Evolutionary conservation across 2,113 vertebrate genomes (phyloP).

Genomic region (Corapipo altera): DNA sequence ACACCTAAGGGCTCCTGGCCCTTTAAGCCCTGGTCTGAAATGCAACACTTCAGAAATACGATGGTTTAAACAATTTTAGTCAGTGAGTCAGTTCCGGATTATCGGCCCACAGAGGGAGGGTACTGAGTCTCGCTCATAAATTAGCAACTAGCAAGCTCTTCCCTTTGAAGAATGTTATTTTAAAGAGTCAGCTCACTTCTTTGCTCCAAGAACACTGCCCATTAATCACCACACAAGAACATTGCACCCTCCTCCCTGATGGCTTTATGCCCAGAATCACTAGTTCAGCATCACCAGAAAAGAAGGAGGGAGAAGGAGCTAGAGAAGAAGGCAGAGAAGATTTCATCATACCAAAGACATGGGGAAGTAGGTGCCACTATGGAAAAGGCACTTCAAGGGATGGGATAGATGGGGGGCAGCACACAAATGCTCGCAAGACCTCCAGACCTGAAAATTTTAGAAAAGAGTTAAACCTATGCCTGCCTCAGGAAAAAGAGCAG

Average conservation of each 20-base stretch:
- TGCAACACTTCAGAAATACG: slow-evolving; percentile 34
- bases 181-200: slow-evolving; percentile 15
- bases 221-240: slow-evolving; percentile 34
- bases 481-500: neutral
- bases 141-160: neutral
- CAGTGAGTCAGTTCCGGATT: slow-evolving; percentile 55
- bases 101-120: slow-evolving; percentile 15
- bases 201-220: neutral
- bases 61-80: slow-evolving; percentile 54
- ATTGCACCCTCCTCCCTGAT: neutral
- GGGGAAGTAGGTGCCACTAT: neutral
- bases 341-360: neutral
- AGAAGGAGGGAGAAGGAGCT: neutral
- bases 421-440: neutral
- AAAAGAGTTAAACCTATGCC: neutral
- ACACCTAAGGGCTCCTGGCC: neutral
- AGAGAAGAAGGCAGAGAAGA: neutral
- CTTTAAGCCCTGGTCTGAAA: slow-evolving; percentile 23
- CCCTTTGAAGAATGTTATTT: slow-evolving; percentile 40
- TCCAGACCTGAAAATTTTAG: neutral
- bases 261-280: neutral
- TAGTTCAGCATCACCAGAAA: neutral
- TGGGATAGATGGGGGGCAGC: neutral
- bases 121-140: slow-evolving; percentile 1
- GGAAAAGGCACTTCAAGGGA: neutral